Conservation (phyloP, 2,888 invertebrate species). For the Beris morrisii region DNA sequence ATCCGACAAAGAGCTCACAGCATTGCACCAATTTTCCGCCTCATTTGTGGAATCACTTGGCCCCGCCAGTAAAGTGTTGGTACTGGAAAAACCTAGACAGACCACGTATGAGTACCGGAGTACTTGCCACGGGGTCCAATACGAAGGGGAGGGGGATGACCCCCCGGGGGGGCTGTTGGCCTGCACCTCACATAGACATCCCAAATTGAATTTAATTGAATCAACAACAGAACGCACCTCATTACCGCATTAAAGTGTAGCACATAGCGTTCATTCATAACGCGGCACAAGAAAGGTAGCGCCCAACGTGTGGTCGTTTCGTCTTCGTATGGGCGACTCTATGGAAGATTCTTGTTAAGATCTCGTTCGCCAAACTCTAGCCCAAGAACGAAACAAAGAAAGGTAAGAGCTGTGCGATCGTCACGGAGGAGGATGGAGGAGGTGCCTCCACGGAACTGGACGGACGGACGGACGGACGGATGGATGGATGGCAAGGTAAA, state of each 20-base stretch:
- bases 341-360: no score
- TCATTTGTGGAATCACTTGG: slow-evolving; percentile 20
- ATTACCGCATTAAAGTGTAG: slow-evolving; percentile 23
- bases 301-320: no score
- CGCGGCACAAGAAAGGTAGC: neutral
- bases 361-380: no score
- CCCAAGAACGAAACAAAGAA: no score
- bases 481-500: no score
- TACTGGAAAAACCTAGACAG: no score
- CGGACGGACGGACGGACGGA: no score
- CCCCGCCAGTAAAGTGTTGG: neutral
- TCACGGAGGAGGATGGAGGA: no score
- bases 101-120: neutral
- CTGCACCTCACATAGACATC: slow-evolving; percentile 5
- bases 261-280: slow-evolving; percentile 2
- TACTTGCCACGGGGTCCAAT: neutral
- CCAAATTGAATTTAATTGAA: slow-evolving; percentile 35
- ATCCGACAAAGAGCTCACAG: slow-evolving; percentile 24
- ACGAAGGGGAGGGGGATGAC: neutral
- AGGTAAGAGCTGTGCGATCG: no score
- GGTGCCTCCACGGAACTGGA: no score
- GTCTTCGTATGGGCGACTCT: no score
- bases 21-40: slow-evolving; percentile 26
- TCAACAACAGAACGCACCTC: slow-evolving; percentile 30
- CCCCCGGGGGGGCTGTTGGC: slow-evolving; percentile 1